Evolutionary conservation across 2,888 invertebrate genomes (phyloP), one percentile per base, ranked within the genome.

Genomic region (Platycheirus rosarum): DNA sequence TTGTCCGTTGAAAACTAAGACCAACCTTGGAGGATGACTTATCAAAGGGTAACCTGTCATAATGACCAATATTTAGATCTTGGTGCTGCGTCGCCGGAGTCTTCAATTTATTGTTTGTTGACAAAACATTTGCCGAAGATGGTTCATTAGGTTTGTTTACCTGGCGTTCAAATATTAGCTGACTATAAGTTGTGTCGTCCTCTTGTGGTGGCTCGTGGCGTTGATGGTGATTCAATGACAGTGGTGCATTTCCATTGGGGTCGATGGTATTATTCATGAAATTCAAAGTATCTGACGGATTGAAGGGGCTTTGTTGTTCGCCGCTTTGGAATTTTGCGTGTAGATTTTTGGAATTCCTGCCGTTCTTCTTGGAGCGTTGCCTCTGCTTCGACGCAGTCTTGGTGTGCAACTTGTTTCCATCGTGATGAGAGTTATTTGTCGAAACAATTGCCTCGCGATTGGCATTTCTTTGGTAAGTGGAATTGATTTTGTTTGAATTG

Each of bases 41-140:
- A 44, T 71, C 76, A 76, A 82, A 75, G 60, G 79, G 79, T 37
- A 80, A 75, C 65, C 75, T 65, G 65, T 80, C 79, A 53, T 80
- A 80, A 44, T 75, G 79, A 18, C 79, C 79, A 7, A 57, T 75
- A 60, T 70, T 65, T 55, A 55, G 23, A 49, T 79, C 73, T 18
- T 44, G 44, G 20, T 7, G 14, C 3, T 46, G 23, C 20, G 55
- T 57, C 23, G 9, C 20, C 4, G 18, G 5, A 5, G 57, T 55
- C 16, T 42, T 55, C 7, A 48, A 13, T n/a, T n/a, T n/a, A 14
- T 20, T 40, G 14, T 55, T 74, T 46, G 75, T 40, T 42, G 70
- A 32, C 42, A 57, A 42, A 53, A 18, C 35, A 35, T 66, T 70
- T 37, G 20, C 44, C 8, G 57, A 69, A 37, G 63, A 70, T 3